phyloP scores from a whole-genome alignment of 1,140 invertebrate species.

The Drosophila chauvacae region DNA sequence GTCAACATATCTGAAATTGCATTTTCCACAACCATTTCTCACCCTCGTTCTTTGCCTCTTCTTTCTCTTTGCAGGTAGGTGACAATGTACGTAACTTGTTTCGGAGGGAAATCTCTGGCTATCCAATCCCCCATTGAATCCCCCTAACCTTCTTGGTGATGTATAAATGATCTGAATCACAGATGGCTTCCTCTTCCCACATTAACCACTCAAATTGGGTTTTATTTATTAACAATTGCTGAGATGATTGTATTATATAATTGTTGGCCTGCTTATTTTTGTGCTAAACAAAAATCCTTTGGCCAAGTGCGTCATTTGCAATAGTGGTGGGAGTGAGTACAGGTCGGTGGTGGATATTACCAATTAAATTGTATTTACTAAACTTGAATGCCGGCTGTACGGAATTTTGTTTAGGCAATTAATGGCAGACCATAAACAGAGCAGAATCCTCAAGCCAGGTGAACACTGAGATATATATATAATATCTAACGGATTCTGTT shows the following conservation, averaged over 20 bases:
- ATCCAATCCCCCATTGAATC: neutral
- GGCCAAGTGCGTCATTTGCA: constrained; percentile 58
- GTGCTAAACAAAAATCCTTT: constrained; percentile 60
- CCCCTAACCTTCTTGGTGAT: constrained; percentile 13
- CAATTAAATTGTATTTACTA: constrained; percentile 48
- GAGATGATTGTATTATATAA: constrained; percentile 48
- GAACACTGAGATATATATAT: constrained; percentile 17
- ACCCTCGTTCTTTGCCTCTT: constrained; percentile 17
- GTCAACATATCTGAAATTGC: constrained; percentile 60
- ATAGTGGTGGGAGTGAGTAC: constrained; percentile 8
- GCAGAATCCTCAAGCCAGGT: constrained; percentile 30
- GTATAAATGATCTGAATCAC: constrained; percentile 26
- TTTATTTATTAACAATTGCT: constrained; percentile 65
- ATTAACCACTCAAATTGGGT: constrained; percentile 36
- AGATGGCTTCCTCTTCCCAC: constrained; percentile 34
- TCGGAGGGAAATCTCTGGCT: constrained; percentile 13
- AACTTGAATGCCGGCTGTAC: constrained; percentile 30
- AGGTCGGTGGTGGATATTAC: constrained; percentile 18
- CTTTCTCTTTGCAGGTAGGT: constrained; percentile 74
- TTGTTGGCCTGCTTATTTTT: constrained; percentile 26
- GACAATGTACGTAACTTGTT: constrained; percentile 76
- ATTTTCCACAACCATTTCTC: constrained; percentile 48
- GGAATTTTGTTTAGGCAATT: constrained; percentile 52
- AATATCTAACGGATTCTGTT: constrained; percentile 20
- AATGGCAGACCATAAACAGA: constrained; percentile 42